Evolutionary conservation across 2,113 vertebrate species (phyloP).

Genomic region (Cyanoderma ruficeps): DNA sequence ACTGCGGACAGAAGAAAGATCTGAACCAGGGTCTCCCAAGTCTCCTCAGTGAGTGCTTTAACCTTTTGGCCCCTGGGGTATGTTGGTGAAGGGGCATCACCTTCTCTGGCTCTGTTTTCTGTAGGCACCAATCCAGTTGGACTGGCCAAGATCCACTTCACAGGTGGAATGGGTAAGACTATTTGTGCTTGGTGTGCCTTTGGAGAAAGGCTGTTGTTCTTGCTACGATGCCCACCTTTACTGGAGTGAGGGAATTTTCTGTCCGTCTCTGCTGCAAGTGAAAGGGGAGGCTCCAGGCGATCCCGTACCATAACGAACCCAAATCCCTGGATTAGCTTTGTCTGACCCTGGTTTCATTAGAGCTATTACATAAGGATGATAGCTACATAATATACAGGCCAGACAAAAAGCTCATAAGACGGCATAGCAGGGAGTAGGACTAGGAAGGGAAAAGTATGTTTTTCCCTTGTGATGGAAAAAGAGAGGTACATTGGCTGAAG

Average conservation of each 20-base stretch:
- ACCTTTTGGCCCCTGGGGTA: neutral
- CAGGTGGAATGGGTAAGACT: neutral
- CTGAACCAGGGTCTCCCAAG: neutral
- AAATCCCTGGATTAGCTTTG: neutral
- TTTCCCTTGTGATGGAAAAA: neutral
- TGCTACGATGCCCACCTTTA: neutral
- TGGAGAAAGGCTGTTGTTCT: neutral
- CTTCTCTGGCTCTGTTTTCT: neutral
- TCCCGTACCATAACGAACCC: neutral
- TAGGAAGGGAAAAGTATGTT: neutral
- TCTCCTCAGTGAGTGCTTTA: neutral
- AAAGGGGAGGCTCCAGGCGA: neutral
- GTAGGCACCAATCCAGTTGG: neutral
- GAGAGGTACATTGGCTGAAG: neutral
- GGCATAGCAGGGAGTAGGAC: neutral
- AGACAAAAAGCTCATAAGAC: conserved; percentile 2
- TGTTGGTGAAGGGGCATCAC: neutral
- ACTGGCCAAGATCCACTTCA: neutral
- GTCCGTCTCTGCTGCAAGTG: neutral
- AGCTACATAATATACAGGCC: neutral
- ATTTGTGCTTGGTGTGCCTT: neutral
- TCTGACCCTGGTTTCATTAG: neutral
- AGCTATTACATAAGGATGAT: neutral
- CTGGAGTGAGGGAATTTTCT: neutral
- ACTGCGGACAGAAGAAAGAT: conserved; percentile 23